These are phyloP conservation scores for Botia kubotai DNA, from an alignment of 2,797 vertebrate genomes.

Conservation along the genomic window DNA sequence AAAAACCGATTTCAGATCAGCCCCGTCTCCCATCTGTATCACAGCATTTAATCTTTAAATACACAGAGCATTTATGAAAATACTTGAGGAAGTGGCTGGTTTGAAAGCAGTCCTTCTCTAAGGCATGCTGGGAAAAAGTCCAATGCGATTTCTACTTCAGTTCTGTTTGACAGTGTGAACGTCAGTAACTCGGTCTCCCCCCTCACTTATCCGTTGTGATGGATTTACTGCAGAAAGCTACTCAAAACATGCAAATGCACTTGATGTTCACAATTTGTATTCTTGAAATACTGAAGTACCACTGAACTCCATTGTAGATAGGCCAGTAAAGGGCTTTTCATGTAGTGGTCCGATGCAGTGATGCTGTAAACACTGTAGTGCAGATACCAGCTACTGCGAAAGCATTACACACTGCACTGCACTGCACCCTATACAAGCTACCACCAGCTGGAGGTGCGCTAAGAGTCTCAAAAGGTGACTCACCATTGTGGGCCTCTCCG, in stretches of 20 bases:
- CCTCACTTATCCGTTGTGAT: not conserved
- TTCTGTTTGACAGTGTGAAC: slow-evolving; percentile 16
- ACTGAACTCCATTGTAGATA: slow-evolving; percentile 60
- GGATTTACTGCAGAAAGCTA: slow-evolving; percentile 43
- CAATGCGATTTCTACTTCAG: not conserved
- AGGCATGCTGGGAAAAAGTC: slow-evolving; percentile 24
- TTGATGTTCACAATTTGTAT: slow-evolving; percentile 68
- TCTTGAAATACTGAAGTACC: slow-evolving; percentile 36
- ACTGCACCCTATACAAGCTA: not conserved
- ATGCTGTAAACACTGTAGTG: slow-evolving; percentile 18
- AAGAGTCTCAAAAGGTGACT: slow-evolving; percentile 53
- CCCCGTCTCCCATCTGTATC: not conserved
- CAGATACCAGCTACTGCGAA: slow-evolving; percentile 4
- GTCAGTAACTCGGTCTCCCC: not conserved
- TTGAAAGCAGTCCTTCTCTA: slow-evolving; percentile 35
- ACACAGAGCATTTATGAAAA: not conserved
- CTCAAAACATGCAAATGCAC: slow-evolving; percentile 64
- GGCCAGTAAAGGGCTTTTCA: not conserved
- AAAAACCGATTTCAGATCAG: slow-evolving; percentile 45
- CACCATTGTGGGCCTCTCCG: slow-evolving; percentile 96
- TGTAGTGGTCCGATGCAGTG: slow-evolving; percentile 18
- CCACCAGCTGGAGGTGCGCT: not conserved
- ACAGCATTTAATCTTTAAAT: not conserved
- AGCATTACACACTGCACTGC: slow-evolving; percentile 8
- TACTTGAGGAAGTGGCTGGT: slow-evolving; percentile 22